These are phyloP conservation scores for Aythya baeri DNA, from an alignment of 2,113 vertebrate species.

Conservation along the genomic window DNA sequence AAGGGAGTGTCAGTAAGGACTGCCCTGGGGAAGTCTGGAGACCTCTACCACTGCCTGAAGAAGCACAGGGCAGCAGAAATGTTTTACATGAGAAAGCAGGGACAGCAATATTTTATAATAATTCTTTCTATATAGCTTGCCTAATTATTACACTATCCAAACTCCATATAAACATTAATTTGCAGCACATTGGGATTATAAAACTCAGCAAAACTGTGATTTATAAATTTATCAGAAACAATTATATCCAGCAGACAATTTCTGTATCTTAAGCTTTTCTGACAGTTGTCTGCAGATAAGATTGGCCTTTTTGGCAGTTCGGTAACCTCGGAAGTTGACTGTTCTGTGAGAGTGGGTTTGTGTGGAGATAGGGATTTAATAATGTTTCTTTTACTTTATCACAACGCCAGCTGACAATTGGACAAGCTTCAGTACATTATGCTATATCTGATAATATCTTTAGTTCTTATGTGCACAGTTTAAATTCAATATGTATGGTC, in stretches of 20 bases:
- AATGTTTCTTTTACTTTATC: constrained; percentile 46
- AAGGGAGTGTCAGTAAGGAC: neutral
- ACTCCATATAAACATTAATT: neutral
- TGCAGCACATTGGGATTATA: neutral
- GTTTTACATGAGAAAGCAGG: neutral
- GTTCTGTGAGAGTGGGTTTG: neutral
- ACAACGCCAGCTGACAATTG: neutral
- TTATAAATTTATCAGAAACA: neutral
- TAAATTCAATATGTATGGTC: neutral
- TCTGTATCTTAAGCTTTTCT: neutral
- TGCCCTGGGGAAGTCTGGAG: neutral
- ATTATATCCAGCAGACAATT: neutral
- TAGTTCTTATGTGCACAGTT: neutral
- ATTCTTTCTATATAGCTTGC: neutral
- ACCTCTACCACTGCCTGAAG: rapidly evolving
- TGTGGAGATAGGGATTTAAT: constrained; percentile 53
- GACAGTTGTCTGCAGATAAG: neutral
- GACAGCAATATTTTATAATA: neutral
- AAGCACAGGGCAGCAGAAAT: neutral
- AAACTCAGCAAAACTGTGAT: neutral
- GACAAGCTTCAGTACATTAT: constrained; percentile 26
- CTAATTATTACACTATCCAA: neutral
- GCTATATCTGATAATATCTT: neutral
- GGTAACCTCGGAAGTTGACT: neutral
- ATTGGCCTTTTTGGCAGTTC: neutral